Percentiles rank a stretch among this genome's conserved stretches.
Evolutionary conservation across 2,113 vertebrate species (phyloP).

Genomic region (Aviceda subcristata): DNA sequence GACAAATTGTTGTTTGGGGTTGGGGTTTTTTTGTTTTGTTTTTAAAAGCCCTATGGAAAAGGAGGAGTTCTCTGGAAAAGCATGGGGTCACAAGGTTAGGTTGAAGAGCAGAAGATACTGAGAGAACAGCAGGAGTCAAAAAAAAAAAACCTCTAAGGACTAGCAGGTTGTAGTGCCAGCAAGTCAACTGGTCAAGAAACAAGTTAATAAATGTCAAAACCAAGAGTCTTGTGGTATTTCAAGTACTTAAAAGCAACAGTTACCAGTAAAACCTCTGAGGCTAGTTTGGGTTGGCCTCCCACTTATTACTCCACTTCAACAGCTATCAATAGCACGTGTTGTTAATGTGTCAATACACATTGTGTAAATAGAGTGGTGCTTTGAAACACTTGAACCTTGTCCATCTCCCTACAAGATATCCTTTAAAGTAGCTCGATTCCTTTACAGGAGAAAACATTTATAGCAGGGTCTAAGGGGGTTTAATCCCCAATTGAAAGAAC

Average conservation of each 20-base stretch:
- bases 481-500: not conserved
- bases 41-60: not conserved
- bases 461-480: accelerated
- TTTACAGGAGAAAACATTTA: accelerated
- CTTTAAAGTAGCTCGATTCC: not conserved
- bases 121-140: not conserved
- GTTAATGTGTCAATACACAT: not conserved
- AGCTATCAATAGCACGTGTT: accelerated
- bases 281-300: not conserved
- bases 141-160: not conserved
- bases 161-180: not conserved
- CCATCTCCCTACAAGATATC: no score
- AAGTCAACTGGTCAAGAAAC: not conserved
- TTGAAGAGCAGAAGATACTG: not conserved
- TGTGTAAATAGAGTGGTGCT: not conserved
- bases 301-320: not conserved
- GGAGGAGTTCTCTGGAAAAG: accelerated
- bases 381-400: not conserved
- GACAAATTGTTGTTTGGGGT: accelerated
- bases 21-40: no score
- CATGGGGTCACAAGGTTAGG: not conserved
- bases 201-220: not conserved
- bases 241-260: not conserved
- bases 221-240: not conserved
- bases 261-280: not conserved